A percentile compares a stretch with the other conserved stretches of the same genome.
These are phyloP conservation scores for Oryzaephilus surinamensis DNA, from an alignment of 1,140 invertebrate genomes.

Conservation along the genomic window DNA sequence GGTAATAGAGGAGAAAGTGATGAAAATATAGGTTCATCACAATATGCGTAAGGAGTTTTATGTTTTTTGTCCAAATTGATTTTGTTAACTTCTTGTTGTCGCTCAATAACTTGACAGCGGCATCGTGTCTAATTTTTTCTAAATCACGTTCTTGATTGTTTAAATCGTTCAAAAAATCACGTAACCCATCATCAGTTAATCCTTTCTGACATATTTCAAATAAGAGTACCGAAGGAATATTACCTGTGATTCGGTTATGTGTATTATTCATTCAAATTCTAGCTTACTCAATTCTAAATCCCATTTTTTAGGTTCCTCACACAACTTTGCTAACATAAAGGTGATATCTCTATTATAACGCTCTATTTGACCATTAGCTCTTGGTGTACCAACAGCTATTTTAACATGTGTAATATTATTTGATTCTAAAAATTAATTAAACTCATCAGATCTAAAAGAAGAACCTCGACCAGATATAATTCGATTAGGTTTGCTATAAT, in stretches of 20 bases:
- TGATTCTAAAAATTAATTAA: constrained; percentile 7
- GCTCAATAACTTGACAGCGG: constrained; percentile 9
- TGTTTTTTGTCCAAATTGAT: constrained; percentile 14
- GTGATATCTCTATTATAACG: constrained; percentile 23
- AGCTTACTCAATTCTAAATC: constrained; percentile 10
- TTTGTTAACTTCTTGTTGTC: constrained; percentile 7
- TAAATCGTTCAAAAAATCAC: constrained; percentile 3
- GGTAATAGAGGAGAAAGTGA: too few relatives aligned
- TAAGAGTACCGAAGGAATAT: constrained; percentile 16
- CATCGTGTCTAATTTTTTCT: constrained; percentile 1
- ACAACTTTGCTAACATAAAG: constrained; percentile 19
- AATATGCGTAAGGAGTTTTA: constrained; percentile 16
- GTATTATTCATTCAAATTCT: constrained; percentile 25
- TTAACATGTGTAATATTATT: neutral
- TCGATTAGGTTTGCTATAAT: constrained; percentile 18
- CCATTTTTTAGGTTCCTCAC: constrained; percentile 12
- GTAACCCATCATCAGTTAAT: constrained; percentile 11
- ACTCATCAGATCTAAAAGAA: constrained; percentile 24
- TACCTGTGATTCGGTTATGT: constrained; percentile 12
- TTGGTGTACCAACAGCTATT: constrained; percentile 19
- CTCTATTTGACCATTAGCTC: constrained; percentile 31
- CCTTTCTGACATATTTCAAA: constrained; percentile 21
- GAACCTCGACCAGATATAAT: constrained; percentile 27
- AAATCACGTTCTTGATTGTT: constrained; percentile 4
- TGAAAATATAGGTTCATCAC: too few relatives aligned